Base-by-base conservation (phyloP, 2,888 invertebrate species). In the Thymelicus lineola region DNA sequence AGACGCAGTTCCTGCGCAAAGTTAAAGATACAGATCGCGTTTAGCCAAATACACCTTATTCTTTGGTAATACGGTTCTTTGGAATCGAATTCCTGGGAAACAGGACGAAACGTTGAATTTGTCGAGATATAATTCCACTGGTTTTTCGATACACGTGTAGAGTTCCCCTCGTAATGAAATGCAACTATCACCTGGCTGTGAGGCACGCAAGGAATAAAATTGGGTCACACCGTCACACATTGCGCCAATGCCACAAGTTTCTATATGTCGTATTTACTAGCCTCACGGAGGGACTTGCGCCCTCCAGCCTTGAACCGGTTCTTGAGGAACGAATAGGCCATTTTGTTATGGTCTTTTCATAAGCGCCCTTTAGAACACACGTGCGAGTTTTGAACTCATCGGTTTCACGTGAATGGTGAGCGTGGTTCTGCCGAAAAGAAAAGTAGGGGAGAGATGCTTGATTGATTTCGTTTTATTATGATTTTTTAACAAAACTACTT, bases 161-260 rank as follows among this genome's bases (percentile, higher is more conserved):
- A 71, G 76, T 79, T 81, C 86, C 88, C 89, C 87, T 83, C 80
- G 78, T 75, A 76, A 75, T 74, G 72, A 82, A 86, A 89, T 90
- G 90, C 88, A 90, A 84, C 83, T 86, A 87, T 88, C 91, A 92
- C 91, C 91, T 92, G 91, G 91, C 79, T 70, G 75, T 79, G 75
- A 78, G 83, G 79, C 76, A 71, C 67, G 70, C 74, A 74, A 77
- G 77, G 73, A 83, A 82, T 80, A 78, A 85, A 92, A 91, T 88
- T 92, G 90, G 92, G 92, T 92, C 92, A 91, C 91, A 90, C 89
- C 85, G 92, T 92, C 92, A 91, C 91, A 90, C 89, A 85, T 90
- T 88, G 83, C 86, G 81, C 82, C 77, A 82, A 74, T 76, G 81
- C 82, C 77, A 82, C 75, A 77, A 77, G 78, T 82, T 83, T 77